phyloP scores from a whole-genome alignment of 1,140 invertebrate species.

The Drosophila dunni region DNA sequence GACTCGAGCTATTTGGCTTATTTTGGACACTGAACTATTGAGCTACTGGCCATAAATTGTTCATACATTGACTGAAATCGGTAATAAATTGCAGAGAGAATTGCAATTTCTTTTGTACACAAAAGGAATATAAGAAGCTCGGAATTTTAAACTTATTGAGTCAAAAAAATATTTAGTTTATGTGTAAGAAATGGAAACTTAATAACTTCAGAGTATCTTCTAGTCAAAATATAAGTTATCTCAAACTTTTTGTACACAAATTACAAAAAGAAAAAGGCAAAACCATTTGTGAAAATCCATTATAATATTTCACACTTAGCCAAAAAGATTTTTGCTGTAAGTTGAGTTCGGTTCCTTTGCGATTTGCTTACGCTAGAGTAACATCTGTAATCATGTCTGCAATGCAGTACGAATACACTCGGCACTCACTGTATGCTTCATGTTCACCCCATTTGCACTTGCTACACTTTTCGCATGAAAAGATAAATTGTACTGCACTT shows the following conservation, averaged over 20 bases:
- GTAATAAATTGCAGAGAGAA: neutral
- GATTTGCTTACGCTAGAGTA: conserved; percentile 1
- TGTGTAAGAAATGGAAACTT: neutral
- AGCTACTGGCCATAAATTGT: conserved; percentile 1
- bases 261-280: too few species aligned
- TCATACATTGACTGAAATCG: neutral
- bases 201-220: neutral
- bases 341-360: conserved; percentile 1
- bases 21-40: neutral
- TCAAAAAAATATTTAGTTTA: too few species aligned
- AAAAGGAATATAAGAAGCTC: neutral
- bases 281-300: neutral
- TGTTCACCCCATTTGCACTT: conserved; percentile 24
- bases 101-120: neutral
- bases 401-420: conserved; percentile 34
- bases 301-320: neutral
- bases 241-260: too few species aligned
- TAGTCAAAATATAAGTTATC: too few species aligned
- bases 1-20: neutral
- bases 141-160: too few species aligned
- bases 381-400: conserved; percentile 42
- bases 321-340: conserved; percentile 2
- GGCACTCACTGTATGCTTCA: conserved; percentile 11
- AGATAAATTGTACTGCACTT: conserved; percentile 58
- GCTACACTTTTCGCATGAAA: conserved; percentile 12